phyloP scores from a whole-genome alignment of 2,797 vertebrate species.

The Staurois parvus region DNA sequence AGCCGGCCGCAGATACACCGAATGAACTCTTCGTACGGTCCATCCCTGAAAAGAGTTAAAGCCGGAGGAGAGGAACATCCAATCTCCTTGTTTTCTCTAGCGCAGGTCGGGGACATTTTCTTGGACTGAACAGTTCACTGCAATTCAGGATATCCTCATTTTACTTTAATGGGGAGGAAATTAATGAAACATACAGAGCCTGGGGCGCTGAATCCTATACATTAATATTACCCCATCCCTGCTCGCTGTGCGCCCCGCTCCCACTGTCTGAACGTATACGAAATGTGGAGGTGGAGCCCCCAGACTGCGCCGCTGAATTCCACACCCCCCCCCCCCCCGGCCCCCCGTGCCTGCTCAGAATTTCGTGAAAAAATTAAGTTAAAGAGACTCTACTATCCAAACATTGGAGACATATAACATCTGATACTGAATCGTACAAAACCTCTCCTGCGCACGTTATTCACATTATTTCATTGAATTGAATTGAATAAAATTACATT shows the following conservation, averaged over 20 bases:
- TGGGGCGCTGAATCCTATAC: constrained; percentile 76
- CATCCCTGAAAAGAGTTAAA: background rate
- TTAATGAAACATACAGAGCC: constrained; percentile 79
- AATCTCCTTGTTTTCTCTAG: constrained; percentile 68
- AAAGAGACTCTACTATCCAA: no score
- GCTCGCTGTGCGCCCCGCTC: constrained; percentile 67
- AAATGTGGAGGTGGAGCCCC: background rate
- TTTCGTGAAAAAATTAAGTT: background rate
- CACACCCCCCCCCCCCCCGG: no score
- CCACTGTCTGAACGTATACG: constrained; percentile 66
- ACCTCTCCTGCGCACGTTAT: no score
- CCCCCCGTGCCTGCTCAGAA: background rate
- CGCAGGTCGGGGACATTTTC: constrained; percentile 74
- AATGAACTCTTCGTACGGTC: background rate
- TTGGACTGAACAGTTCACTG: constrained; percentile 75
- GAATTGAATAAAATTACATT: no score
- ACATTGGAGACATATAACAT: no score
- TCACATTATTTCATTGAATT: no score
- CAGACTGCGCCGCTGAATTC: background rate
- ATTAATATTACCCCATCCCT: constrained; percentile 77
- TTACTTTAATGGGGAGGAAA: constrained; percentile 80
- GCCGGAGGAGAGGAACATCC: background rate
- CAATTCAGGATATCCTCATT: constrained; percentile 80
- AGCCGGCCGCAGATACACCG: background rate
- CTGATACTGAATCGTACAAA: no score